Percentiles rank a stretch among this genome's conserved stretches.
Evolutionary conservation across 2,888 invertebrate species (phyloP).

Genomic region (Fragum fragum): DNA sequence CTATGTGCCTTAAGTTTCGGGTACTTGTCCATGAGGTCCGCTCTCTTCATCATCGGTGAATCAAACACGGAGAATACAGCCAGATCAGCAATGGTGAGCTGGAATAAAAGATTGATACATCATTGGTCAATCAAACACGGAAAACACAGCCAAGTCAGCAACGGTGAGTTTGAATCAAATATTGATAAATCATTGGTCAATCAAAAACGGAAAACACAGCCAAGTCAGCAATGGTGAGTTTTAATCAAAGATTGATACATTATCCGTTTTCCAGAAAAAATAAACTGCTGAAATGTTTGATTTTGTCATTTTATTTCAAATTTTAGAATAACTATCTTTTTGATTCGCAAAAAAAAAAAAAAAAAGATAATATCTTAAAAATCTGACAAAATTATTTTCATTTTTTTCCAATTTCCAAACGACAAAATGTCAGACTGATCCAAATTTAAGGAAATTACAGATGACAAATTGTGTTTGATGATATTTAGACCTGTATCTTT

Average conservation of each 20-base stretch:
- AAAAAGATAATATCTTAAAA: too few relatives aligned
- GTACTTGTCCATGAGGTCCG: conserved; percentile 37
- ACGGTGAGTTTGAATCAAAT: conserved; percentile 50
- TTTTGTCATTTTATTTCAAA: too few relatives aligned
- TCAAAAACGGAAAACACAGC: conserved; percentile 43
- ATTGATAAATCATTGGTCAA: conserved; percentile 23
- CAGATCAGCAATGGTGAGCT: conserved; percentile 56
- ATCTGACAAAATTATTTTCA: too few relatives aligned
- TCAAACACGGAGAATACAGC: conserved; percentile 43
- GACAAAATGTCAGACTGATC: too few relatives aligned
- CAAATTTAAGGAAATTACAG: too few relatives aligned
- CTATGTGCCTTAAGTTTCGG: conserved; percentile 56
- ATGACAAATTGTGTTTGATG: too few relatives aligned
- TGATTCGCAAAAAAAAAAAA: too few relatives aligned
- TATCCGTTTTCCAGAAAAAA: conserved; percentile 41
- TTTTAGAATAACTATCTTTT: too few relatives aligned
- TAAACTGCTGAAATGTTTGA: too few relatives aligned
- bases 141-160: conserved; percentile 45
- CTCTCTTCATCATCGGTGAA: conserved; percentile 24
- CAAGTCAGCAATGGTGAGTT: conserved; percentile 55
- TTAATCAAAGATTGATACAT: conserved; percentile 18
- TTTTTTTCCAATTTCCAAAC: too few relatives aligned
- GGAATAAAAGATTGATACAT: conserved; percentile 22
- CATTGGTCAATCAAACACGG: conserved; percentile 45
- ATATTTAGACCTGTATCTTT: too few relatives aligned